Evolutionary conservation across 2,888 invertebrate species (phyloP), one percentile per base, ranked within the genome.

Genomic region (Ochropacha duplaris): DNA sequence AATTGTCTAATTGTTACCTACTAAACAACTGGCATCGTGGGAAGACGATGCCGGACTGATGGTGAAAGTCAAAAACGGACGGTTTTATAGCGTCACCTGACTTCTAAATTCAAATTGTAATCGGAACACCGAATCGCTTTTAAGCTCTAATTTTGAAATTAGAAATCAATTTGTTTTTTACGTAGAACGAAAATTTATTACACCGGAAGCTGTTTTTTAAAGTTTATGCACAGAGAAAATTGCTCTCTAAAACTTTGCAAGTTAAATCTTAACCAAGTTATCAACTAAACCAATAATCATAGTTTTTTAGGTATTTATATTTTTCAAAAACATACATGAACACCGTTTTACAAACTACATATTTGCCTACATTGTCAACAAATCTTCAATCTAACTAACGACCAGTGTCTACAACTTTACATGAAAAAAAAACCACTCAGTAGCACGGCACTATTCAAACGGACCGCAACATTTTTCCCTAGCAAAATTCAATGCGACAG

Each of bases 1-100:
- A 90, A 92, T 92, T 92, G 92, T 92, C 90, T 91, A 90, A 92
- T 92, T 92, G 91, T 92, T 89, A 82, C 80, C 84, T 84, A 87
- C 86, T 83, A 85, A 81, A 86, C 85, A 83, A 83, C 84, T 78
- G 74, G 69, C 87, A 84, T 86, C 92, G 92, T 92, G 91, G 90
- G 92, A 92, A 91, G 88, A 87, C 84, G 71, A 70, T 68, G 67
- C 68, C 72, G 69, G 74, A 90, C 79, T 88, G 89, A 86, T 77
- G 87, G 89, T 83, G 90, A 90, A 90, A 91, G 90, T 87, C 82
- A 78, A 83, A 83, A 82, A 76, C 81, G 66, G 74, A 79, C 81
- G 75, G 75, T 81, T 86, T 87, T 85, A 87, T 83, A 84, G 81
- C 87, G 87, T 82, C 88, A 87, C 81, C 83, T 71, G 73, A 76